These are phyloP conservation scores for Lepidurus couesii DNA, from an alignment of 1,140 invertebrate species.

Conservation along the genomic window DNA sequence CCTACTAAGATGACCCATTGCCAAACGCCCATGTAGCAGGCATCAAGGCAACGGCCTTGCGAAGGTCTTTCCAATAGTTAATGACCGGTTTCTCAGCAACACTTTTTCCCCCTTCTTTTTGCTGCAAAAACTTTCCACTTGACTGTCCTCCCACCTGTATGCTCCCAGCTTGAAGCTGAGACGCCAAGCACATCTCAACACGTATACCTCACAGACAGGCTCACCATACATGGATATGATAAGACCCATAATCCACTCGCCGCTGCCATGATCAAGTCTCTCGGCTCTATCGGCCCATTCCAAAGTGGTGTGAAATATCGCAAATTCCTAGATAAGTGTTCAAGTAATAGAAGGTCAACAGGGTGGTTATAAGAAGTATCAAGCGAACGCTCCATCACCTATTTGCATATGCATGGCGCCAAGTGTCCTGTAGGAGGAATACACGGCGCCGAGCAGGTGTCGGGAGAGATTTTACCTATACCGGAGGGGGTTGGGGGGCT, in stretches of 20 bases:
- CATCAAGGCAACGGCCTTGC: constrained; percentile 13
- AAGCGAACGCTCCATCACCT: background rate
- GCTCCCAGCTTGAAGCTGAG: background rate
- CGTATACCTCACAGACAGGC: background rate
- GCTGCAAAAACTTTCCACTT: background rate
- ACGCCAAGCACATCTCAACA: background rate
- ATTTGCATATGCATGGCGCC: constrained; percentile 13
- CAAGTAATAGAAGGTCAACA: background rate
- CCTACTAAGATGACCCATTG: background rate
- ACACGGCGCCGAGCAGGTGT: constrained; percentile 7
- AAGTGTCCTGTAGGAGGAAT: constrained; percentile 18
- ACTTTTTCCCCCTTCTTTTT: background rate
- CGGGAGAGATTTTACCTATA: background rate
- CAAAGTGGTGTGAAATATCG: background rate
- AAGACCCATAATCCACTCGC: background rate
- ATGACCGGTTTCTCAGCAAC: background rate
- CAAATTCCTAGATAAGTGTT: background rate
- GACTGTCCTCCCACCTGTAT: background rate
- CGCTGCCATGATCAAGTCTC: background rate
- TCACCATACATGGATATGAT: background rate
- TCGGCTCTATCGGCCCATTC: background rate
- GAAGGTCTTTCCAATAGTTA: background rate
- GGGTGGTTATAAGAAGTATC: background rate
- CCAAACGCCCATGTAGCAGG: background rate
- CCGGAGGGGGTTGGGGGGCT: background rate